Conservation (phyloP, 2,888 invertebrate species). For the Drosophila multiciliata region DNA sequence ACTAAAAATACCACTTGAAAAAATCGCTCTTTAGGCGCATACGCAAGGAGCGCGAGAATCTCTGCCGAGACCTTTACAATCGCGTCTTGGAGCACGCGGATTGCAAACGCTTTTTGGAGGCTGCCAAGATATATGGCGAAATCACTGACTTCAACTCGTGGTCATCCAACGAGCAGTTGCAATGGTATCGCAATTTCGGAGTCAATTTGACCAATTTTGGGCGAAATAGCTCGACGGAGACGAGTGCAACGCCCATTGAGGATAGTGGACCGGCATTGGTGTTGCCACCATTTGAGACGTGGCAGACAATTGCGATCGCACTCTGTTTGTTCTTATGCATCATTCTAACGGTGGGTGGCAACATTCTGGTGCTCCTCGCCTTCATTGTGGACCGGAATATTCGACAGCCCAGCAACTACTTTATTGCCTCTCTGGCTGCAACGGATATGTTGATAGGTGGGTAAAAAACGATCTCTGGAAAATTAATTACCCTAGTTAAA, state of each 20-base stretch:
- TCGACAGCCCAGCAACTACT: slow-evolving; percentile 99
- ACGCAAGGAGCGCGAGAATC: slow-evolving; percentile 90
- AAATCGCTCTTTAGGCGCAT: slow-evolving; percentile 87
- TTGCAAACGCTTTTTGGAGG: slow-evolving; percentile 87
- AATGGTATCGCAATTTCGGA: slow-evolving; percentile 78
- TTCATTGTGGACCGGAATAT: slow-evolving; percentile 97
- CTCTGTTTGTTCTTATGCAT: slow-evolving; percentile 94
- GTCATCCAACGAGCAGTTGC: slow-evolving; percentile 77
- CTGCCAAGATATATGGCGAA: slow-evolving; percentile 83
- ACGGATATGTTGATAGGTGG: slow-evolving; percentile 97
- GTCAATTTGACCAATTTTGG: slow-evolving; percentile 72
- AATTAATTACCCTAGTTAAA: background rate
- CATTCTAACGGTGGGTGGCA: slow-evolving; percentile 96
- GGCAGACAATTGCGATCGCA: slow-evolving; percentile 96
- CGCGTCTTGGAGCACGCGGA: slow-evolving; percentile 87
- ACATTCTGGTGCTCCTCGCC: slow-evolving; percentile 96
- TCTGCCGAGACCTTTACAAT: slow-evolving; percentile 89
- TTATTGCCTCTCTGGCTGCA: slow-evolving; percentile 98
- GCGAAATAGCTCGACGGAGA: slow-evolving; percentile 51
- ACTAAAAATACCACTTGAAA: background rate
- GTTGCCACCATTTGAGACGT: slow-evolving; percentile 93
- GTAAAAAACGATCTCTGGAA: background rate
- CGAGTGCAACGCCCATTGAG: slow-evolving; percentile 40
- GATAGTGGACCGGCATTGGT: slow-evolving; percentile 86
- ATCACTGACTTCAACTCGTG: slow-evolving; percentile 84